A percentile compares a stretch with the other conserved stretches of the same genome.
phyloP scores from a whole-genome alignment of 2,888 invertebrate species.

The Tiliacea aurago region DNA sequence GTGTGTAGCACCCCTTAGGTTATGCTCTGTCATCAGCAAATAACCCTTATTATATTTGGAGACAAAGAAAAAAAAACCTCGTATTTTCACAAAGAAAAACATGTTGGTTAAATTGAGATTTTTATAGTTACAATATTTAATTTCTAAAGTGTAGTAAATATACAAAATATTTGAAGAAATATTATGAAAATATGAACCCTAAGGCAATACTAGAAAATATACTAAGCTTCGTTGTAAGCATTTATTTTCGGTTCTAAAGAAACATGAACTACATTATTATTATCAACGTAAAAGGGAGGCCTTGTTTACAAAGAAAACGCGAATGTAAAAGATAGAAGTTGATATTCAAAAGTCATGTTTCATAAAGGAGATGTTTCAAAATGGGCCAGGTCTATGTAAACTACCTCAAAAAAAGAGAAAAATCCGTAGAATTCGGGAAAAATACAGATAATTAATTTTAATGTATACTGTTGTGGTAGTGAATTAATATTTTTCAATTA shows the following conservation, averaged over 20 bases:
- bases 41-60: not conserved
- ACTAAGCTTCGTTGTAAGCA: conserved; percentile 3
- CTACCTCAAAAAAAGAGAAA: too few relatives aligned
- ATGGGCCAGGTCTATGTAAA: too few relatives aligned
- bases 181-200: not conserved
- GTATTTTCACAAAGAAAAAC: not conserved
- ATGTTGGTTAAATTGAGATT: not conserved
- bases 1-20: not conserved
- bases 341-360: conserved; percentile 7
- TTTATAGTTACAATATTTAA: not conserved
- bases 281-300: conserved; percentile 16
- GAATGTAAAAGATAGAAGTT: conserved; percentile 5
- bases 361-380: too few relatives aligned
- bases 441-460: too few relatives aligned
- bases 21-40: not conserved
- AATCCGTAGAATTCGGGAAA: too few relatives aligned
- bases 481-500: too few relatives aligned
- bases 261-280: conserved; percentile 33
- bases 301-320: conserved; percentile 20
- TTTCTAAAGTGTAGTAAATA: not conserved
- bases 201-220: conserved; percentile 1
- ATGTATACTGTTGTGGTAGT: too few relatives aligned
- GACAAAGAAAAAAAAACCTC: not conserved
- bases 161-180: conserved; percentile 1
- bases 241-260: conserved; percentile 1